Evolutionary conservation across 30 jellyfish, hydroid and myxozoan species (phyloP).

Genomic region (Cassiopea xamachana): DNA sequence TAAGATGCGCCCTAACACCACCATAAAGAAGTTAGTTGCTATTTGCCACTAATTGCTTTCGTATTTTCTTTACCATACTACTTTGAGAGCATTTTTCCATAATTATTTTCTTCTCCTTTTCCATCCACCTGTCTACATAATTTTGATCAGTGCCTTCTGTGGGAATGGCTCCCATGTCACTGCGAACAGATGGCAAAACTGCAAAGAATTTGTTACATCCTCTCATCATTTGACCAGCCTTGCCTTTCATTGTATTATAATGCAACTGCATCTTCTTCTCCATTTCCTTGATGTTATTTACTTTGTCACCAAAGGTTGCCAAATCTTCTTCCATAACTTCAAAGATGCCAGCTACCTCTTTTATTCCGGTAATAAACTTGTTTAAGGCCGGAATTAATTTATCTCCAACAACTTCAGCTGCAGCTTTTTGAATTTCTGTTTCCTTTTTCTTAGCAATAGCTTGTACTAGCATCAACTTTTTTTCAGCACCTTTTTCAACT

Average conservation of each 20-base stretch:
- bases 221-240: background rate
- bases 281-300: background rate
- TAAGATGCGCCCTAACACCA: too few relatives aligned
- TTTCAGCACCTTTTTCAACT: background rate
- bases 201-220: constrained; percentile 12
- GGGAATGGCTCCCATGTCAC: constrained; percentile 37
- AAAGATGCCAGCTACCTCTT: constrained; percentile 43
- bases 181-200: constrained; percentile 26
- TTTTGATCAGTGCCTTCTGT: constrained; percentile 37
- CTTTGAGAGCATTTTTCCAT: background rate
- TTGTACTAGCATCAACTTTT: constrained; percentile 26
- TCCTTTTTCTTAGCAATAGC: constrained; percentile 1
- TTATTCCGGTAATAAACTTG: constrained; percentile 3
- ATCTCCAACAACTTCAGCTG: background rate
- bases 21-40: too few relatives aligned
- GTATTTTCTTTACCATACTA: too few relatives aligned
- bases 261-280: constrained; percentile 25
- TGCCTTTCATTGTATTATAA: constrained; percentile 19
- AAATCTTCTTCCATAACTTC: constrained; percentile 14
- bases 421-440: background rate
- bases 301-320: constrained; percentile 4
- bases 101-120: background rate
- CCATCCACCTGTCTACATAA: constrained; percentile 35
- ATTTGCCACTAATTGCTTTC: too few relatives aligned
- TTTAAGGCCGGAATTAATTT: constrained; percentile 34